phyloP scores from a whole-genome alignment of 2,113 vertebrate species.

The Aspiorhynchus laticeps region DNA sequence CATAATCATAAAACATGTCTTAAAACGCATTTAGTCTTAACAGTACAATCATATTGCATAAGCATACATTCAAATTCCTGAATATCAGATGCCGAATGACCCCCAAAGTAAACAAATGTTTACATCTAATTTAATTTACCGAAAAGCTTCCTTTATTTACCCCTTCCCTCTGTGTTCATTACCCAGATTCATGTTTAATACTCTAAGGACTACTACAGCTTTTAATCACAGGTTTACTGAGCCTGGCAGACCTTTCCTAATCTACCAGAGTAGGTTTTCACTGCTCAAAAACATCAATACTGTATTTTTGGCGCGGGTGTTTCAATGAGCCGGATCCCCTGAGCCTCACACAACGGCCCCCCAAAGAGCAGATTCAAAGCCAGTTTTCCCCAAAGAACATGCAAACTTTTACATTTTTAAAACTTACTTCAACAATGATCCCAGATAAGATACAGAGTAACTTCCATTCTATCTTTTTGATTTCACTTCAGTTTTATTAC shows the following conservation, averaged over 20 bases:
- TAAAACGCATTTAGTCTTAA: neutral
- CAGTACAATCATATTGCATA: neutral
- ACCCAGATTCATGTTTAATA: constrained; percentile 41
- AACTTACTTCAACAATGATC: neutral
- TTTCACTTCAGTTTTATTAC: neutral
- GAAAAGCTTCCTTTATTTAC: constrained; percentile 49
- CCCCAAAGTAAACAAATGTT: constrained; percentile 28
- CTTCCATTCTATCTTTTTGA: neutral
- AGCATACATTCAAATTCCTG: neutral
- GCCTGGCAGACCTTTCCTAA: constrained; percentile 66
- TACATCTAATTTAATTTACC: constrained; percentile 37
- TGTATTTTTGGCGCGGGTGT: constrained; percentile 39
- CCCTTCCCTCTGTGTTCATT: constrained; percentile 37
- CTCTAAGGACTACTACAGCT: constrained; percentile 55
- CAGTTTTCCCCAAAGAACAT: neutral
- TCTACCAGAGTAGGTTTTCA: constrained; percentile 71
- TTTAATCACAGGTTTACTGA: constrained; percentile 67
- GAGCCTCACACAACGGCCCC: constrained; percentile 20
- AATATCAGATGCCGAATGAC: neutral
- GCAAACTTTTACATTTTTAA: neutral
- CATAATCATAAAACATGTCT: neutral
- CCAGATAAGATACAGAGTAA: neutral
- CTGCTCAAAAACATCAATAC: constrained; percentile 63
- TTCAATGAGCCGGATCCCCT: constrained; percentile 31
- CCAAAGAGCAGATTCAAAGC: neutral